These are phyloP conservation scores for Anthopleura xanthogrammica DNA, from an alignment of 92 coral and sea anemone genomes.

Conservation along the genomic window DNA sequence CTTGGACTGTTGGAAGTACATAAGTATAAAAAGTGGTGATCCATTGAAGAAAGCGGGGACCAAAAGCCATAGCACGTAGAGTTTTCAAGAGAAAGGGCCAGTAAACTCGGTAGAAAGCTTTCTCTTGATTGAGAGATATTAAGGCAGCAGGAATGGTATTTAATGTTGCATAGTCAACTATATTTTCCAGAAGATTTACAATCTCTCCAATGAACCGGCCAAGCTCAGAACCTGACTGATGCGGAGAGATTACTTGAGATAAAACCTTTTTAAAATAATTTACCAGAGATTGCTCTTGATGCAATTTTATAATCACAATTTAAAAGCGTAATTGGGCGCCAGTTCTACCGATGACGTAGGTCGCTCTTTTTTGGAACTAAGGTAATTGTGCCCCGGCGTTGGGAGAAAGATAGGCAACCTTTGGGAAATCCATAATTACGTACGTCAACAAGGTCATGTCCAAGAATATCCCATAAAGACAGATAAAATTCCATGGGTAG, in stretches of 20 bases:
- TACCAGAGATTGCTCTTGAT: conserved; percentile 21
- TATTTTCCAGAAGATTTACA: neutral
- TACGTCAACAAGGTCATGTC: conserved; percentile 40
- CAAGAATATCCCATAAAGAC: conserved; percentile 47
- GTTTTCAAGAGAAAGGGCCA: conserved; percentile 39
- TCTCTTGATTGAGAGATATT: conserved; percentile 40
- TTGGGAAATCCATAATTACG: conserved; percentile 16
- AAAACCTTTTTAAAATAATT: conserved; percentile 31
- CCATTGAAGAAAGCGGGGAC: conserved; percentile 43
- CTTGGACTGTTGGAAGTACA: conserved; percentile 29
- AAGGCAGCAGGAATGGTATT: conserved; percentile 3
- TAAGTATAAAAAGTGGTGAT: conserved; percentile 27
- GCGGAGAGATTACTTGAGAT: neutral
- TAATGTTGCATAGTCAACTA: neutral
- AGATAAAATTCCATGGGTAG: conserved; percentile 58
- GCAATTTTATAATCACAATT: conserved; percentile 51
- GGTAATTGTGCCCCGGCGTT: conserved; percentile 29
- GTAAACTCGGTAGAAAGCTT: conserved; percentile 12
- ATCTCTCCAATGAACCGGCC: neutral
- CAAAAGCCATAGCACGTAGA: conserved; percentile 39
- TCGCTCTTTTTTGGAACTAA: conserved; percentile 52
- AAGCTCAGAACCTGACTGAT: conserved; percentile 25
- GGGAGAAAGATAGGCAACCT: conserved; percentile 25
- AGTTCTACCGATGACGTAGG: conserved; percentile 26
- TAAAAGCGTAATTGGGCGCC: conserved; percentile 60